Percentiles rank a stretch among this genome's conserved stretches.
phyloP scores from a whole-genome alignment of 2,113 vertebrate species.

The Synodontis membranacea region DNA sequence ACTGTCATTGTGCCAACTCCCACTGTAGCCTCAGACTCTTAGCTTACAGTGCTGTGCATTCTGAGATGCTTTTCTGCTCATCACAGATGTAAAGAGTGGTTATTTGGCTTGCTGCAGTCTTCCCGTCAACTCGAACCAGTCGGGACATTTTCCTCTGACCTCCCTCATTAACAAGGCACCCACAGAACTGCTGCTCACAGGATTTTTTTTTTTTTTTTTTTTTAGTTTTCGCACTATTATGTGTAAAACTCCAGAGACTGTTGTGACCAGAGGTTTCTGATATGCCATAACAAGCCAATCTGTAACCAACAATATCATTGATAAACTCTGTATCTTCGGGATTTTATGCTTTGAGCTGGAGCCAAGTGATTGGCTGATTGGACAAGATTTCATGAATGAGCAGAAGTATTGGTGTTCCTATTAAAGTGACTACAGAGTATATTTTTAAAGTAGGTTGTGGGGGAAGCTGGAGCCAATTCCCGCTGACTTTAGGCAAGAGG shows the following conservation, averaged over 20 bases:
- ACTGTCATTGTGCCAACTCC: no score
- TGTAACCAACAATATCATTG: not conserved
- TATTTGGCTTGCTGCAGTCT: not conserved
- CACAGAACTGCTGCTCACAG: not conserved
- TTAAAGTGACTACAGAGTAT: no score
- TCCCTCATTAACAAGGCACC: not conserved
- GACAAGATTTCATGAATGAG: no score
- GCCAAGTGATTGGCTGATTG: no score
- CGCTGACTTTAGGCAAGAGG: no score
- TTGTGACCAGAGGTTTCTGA: not conserved
- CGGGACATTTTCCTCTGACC: not conserved
- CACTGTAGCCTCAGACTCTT: no score
- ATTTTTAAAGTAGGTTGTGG: no score
- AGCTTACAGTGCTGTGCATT: not conserved
- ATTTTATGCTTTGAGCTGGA: no score
- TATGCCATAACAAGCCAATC: not conserved
- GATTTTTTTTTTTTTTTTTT: no score
- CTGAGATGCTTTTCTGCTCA: not conserved
- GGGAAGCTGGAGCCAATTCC: no score
- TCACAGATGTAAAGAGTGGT: not conserved
- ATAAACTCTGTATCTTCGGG: not conserved
- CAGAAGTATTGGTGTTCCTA: no score
- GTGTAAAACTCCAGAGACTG: not conserved
- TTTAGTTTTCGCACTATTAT: not conserved
- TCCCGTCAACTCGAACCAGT: not conserved